These are phyloP conservation scores for Corythaixoides concolor DNA, from an alignment of 2,113 vertebrate species.

Conservation along the genomic window DNA sequence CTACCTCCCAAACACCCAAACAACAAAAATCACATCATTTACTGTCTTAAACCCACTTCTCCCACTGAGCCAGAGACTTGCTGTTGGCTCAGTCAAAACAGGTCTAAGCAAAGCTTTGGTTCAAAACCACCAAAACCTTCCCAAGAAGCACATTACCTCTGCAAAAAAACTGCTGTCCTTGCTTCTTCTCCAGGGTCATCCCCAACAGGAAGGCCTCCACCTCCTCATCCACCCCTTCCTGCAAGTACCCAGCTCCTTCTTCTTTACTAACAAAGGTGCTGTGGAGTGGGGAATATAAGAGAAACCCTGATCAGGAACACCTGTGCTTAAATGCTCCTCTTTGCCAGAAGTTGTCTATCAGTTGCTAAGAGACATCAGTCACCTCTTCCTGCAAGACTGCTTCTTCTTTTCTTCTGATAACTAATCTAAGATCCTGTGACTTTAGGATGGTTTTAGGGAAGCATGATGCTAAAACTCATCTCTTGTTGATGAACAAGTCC, in stretches of 20 bases:
- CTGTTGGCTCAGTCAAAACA: not conserved
- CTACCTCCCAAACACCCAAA: not conserved
- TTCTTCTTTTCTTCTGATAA: not conserved
- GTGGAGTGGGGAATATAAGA: not conserved
- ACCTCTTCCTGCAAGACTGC: not conserved
- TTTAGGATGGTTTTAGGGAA: not conserved
- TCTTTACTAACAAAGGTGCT: not conserved
- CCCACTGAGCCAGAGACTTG: not conserved
- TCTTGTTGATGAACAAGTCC: not conserved
- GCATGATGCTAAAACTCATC: not conserved
- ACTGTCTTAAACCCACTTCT: not conserved
- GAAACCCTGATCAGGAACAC: not conserved
- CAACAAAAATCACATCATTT: not conserved
- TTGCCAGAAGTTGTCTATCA: not conserved
- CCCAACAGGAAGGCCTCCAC: no score
- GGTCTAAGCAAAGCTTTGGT: not conserved
- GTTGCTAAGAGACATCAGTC: not conserved
- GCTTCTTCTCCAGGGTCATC: not conserved
- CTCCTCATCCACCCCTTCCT: not conserved
- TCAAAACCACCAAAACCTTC: not conserved
- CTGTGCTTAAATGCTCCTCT: not conserved
- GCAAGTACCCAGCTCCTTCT: not conserved
- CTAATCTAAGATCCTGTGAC: no score
- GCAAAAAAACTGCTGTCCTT: not conserved
- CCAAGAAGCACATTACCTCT: not conserved